Conservation (phyloP, 2,888 invertebrate genomes). For the Drosophila neotestacea region DNA sequence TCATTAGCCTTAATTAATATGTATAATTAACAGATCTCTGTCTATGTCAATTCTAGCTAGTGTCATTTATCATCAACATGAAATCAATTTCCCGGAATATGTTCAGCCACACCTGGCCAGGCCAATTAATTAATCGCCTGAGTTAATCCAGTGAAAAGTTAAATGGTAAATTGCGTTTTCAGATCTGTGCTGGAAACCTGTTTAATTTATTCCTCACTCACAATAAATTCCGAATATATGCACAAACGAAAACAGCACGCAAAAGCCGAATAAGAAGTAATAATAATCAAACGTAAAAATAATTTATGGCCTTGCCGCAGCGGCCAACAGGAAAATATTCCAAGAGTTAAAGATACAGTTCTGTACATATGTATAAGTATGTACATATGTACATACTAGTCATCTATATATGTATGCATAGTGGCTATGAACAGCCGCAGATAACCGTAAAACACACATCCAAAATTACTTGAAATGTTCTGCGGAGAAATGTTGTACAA, state of each 20-base stretch:
- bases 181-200: slow-evolving; percentile 50
- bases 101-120: slow-evolving; percentile 35
- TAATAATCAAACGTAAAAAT: slow-evolving; percentile 79
- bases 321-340: slow-evolving; percentile 51
- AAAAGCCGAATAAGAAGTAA: slow-evolving; percentile 67
- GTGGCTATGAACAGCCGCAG: slow-evolving; percentile 19
- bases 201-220: slow-evolving; percentile 76
- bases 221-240: slow-evolving; percentile 53
- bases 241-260: slow-evolving; percentile 58
- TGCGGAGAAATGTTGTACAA: slow-evolving; percentile 47
- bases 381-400: slow-evolving; percentile 2
- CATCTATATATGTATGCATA: neutral
- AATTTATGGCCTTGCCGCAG: slow-evolving; percentile 72
- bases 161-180: slow-evolving; percentile 37
- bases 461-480: slow-evolving; percentile 51
- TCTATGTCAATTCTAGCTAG: neutral
- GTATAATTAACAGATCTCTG: neutral
- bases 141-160: slow-evolving; percentile 14
- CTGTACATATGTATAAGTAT: neutral
- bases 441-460: slow-evolving; percentile 20
- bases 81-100: slow-evolving; percentile 2
- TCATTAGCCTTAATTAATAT: slow-evolving; percentile 3
- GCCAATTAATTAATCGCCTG: slow-evolving; percentile 52
- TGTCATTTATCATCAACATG: slow-evolving; percentile 27
- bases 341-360: slow-evolving; percentile 39